Evolutionary conservation across 2,797 vertebrate species (phyloP), one percentile per base, ranked within the genome.

Genomic region (Australoheros facetus): DNA sequence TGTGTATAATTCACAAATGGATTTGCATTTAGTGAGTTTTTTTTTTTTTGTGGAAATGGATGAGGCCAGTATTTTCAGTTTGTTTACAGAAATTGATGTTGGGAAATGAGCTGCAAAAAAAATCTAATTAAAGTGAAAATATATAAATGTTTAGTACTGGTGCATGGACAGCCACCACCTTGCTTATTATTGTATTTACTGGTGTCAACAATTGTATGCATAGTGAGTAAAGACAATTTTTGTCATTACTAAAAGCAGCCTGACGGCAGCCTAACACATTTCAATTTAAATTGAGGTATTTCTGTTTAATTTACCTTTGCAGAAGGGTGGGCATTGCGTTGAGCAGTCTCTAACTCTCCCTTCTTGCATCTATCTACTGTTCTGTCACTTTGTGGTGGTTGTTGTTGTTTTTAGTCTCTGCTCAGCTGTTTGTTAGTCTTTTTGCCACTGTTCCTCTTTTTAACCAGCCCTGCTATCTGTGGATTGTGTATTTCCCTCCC

Each of bases 381-480:
- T 79, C 51, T 26, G 10, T 12, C 16, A 12, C 0, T 30, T 51
- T 32, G 26, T 26, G 26, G 26, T 16, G 5, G 39, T 13, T 26
- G 16, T 39, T 37, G 21, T 6, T 45, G 14, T 58, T 37, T n/a
- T 28, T n/a, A 19, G 21, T 58, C 62, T 74, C 28, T 12, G 16
- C 42, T 57, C 1, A 19, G 13, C 39, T 23, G 17, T 14, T 51
- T 53, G 59, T 34, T 57, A 72, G 34, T 12, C n/a, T 58, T 60
- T 60, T 19, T 59, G 32, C 77, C 56, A 1, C 57, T 54, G 39
- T 83, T 78, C 14, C 55, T 62, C 72, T 21, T 21, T 71, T 59
- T 39, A 6, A 56, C 80, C 56, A 51, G 62, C 71, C 79, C 13
- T 75, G 64, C 77, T 32, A 75, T 80, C 64, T 69, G 75, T 79